Evolutionary conservation across 2,888 invertebrate species (phyloP).

Genomic region (Cephus runcator): DNA sequence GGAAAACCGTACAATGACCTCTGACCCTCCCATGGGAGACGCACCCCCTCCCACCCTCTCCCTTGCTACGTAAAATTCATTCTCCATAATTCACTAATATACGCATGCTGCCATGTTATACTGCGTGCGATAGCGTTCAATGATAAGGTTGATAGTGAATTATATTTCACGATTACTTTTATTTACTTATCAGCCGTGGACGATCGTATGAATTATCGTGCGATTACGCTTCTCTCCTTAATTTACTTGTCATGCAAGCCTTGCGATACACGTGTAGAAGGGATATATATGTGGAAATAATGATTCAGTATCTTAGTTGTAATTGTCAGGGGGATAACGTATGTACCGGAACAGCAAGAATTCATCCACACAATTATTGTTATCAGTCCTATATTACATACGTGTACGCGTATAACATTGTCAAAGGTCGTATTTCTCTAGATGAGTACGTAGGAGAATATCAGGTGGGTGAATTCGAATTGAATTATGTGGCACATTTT

Average conservation of each 20-base stretch:
- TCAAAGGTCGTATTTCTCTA: neutral
- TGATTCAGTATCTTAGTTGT: neutral
- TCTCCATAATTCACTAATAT: neutral
- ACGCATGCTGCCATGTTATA: neutral
- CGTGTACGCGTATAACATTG: neutral
- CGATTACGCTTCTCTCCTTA: neutral
- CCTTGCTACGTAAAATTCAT: neutral
- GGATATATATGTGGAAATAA: neutral
- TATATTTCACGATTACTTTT: slow-evolving; percentile 18
- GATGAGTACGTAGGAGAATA: neutral
- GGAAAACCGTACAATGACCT: neutral
- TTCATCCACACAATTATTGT: neutral
- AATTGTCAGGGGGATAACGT: neutral
- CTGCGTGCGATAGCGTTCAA: neutral
- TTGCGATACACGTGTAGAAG: neutral
- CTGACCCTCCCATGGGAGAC: neutral
- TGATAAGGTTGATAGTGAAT: slow-evolving; percentile 16
- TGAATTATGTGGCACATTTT: slow-evolving; percentile 55
- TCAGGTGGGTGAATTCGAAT: neutral
- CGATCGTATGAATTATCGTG: slow-evolving; percentile 23
- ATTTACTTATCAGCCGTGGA: slow-evolving; percentile 17
- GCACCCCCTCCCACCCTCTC: neutral
- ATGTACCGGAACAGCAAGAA: neutral
- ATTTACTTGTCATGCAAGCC: neutral
- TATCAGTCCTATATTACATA: neutral